A percentile compares a stretch with the other conserved stretches of the same genome.
Evolutionary conservation across 2,797 vertebrate species (phyloP).

Genomic region (Eutrigla gurnardus): DNA sequence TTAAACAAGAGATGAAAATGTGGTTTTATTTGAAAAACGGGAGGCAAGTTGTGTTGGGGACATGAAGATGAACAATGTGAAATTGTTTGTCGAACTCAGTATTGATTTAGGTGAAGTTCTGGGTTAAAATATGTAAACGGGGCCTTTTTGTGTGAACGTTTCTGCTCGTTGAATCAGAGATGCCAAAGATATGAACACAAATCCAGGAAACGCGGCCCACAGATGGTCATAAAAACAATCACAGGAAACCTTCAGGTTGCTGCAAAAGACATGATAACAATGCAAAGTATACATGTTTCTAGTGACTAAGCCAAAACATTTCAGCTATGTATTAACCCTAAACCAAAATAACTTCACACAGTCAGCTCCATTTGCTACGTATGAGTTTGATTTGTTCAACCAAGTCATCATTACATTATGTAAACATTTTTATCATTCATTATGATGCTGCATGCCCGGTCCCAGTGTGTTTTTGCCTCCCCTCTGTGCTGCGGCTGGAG

Average conservation of each 20-base stretch:
- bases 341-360: background rate
- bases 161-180: conserved; percentile 34
- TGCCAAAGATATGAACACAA: conserved; percentile 32
- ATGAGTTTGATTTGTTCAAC: background rate
- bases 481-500: no score
- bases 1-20: background rate
- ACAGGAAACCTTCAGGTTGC: conserved; percentile 41
- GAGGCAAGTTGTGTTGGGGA: background rate
- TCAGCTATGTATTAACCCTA: background rate
- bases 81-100: conserved; percentile 8
- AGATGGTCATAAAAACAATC: conserved; percentile 50
- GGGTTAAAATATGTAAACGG: conserved; percentile 18
- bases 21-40: background rate
- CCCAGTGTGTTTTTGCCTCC: no score
- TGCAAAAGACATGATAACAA: conserved; percentile 28
- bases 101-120: conserved; percentile 20
- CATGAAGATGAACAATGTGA: background rate
- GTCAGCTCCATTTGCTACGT: background rate
- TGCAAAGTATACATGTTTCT: conserved; percentile 16
- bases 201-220: conserved; percentile 33
- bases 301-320: conserved; percentile 2
- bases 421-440: background rate
- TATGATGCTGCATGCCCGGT: background rate
- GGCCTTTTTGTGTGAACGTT: background rate
- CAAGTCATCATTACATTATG: background rate